A percentile compares a stretch with the other conserved stretches of the same genome.
Conservation (phyloP, 2,113 vertebrate genomes). For the Aythya baeri region DNA sequence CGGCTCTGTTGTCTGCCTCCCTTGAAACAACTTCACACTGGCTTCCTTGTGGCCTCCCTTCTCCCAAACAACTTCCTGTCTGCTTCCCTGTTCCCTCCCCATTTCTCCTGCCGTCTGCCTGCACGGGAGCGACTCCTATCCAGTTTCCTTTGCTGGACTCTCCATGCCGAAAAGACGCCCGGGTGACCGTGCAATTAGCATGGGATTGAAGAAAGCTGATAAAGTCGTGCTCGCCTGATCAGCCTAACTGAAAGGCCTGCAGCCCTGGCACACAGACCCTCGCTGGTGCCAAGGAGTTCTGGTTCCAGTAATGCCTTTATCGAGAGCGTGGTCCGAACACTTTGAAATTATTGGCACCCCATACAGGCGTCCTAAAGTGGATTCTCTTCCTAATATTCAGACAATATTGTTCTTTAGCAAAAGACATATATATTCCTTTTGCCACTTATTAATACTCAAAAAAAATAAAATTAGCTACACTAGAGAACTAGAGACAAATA, state of each 20-base stretch:
- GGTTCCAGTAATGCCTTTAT: neutral
- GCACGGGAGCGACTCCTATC: constrained; percentile 36
- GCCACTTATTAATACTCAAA: neutral
- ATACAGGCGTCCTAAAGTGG: neutral
- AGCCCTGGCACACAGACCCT: neutral
- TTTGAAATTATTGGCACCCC: neutral
- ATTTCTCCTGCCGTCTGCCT: constrained; percentile 41
- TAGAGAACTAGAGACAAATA: neutral
- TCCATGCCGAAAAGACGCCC: constrained; percentile 15
- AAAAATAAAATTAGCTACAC: neutral
- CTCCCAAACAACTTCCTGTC: constrained; percentile 65
- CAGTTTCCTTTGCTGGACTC: constrained; percentile 49
- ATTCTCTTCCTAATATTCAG: neutral
- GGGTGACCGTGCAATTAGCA: neutral
- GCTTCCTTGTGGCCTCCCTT: constrained; percentile 61
- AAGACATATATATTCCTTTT: neutral
- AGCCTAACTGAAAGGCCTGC: neutral
- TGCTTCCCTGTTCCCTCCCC: constrained; percentile 51
- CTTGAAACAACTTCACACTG: constrained; percentile 66
- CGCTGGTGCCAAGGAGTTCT: neutral
- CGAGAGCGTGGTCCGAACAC: neutral
- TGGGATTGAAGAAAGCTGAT: constrained; percentile 4
- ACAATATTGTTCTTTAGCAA: neutral
- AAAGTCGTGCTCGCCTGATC: neutral
- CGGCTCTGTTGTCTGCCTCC: constrained; percentile 57